Evolutionary conservation across 2,113 vertebrate species (phyloP).

Genomic region (Scortum barcoo): DNA sequence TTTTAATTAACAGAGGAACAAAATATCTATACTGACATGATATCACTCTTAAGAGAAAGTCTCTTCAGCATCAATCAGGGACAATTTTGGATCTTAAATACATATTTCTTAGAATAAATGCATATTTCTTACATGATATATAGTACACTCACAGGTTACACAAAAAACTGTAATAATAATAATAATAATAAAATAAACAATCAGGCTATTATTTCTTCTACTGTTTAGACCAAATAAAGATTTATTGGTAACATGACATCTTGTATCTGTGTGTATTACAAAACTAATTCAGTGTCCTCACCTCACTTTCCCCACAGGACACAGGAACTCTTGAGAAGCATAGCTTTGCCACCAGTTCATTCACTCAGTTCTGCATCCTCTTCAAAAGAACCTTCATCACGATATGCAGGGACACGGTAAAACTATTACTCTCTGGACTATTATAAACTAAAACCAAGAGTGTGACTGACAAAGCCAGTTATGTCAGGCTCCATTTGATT

Average conservation of each 20-base stretch:
- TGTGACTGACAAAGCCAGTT: not conserved
- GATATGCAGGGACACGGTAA: conserved; percentile 96
- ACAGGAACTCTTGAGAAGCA: conserved; percentile 94
- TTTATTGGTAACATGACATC: not conserved
- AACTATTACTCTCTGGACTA: not conserved
- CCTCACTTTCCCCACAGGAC: conserved; percentile 81
- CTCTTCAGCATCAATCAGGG: not conserved
- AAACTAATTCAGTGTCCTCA: not conserved
- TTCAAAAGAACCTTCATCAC: conserved; percentile 96
- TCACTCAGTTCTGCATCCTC: conserved; percentile 97
- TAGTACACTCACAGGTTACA: not conserved
- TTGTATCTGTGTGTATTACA: not conserved
- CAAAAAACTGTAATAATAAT: not conserved
- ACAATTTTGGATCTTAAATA: not conserved
- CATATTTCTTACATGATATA: not conserved
- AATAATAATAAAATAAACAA: not conserved
- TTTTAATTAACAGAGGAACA: not conserved
- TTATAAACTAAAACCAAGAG: not conserved
- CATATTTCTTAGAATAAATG: no score
- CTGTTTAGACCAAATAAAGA: not conserved
- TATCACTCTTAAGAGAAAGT: not conserved
- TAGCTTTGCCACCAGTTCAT: conserved; percentile 94
- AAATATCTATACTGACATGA: not conserved
- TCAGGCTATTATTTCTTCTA: not conserved
- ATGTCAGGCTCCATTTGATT: not conserved